Conservation (phyloP, 2,113 vertebrate genomes). For the Procapra przewalskii region DNA sequence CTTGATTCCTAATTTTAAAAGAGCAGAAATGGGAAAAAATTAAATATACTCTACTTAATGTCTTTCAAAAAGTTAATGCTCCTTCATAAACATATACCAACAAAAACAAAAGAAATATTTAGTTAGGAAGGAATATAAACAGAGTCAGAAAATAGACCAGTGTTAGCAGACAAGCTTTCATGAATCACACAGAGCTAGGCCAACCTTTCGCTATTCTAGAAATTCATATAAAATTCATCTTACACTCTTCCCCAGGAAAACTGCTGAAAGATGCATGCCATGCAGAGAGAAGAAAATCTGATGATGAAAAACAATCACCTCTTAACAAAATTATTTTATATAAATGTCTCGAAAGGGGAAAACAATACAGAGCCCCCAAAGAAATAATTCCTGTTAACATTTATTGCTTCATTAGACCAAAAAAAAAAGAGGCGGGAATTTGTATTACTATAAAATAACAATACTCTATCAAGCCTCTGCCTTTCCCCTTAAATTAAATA, state of each 20-base stretch:
- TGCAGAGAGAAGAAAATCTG: slow-evolving; percentile 4
- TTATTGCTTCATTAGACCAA: neutral
- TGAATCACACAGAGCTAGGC: neutral
- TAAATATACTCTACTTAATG: neutral
- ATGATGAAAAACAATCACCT: neutral
- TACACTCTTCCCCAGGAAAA: neutral
- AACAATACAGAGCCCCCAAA: neutral
- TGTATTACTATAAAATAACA: neutral
- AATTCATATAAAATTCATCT: neutral
- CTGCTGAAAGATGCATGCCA: neutral
- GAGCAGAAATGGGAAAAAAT: slow-evolving; percentile 53
- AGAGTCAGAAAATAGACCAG: neutral
- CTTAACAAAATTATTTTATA: neutral
- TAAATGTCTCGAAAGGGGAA: neutral
- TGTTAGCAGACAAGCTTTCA: neutral
- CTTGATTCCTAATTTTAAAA: slow-evolving; percentile 89
- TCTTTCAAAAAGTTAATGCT: slow-evolving; percentile 34
- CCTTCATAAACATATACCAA: slow-evolving; percentile 16
- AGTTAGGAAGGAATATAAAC: neutral
- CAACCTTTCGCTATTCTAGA: neutral
- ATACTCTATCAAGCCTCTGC: neutral
- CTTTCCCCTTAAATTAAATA: slow-evolving; percentile 3
- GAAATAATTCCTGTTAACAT: neutral
- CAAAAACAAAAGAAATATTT: neutral
- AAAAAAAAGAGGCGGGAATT: neutral